phyloP scores from a whole-genome alignment of 2,113 vertebrate genomes.

The Charadrius vociferus region DNA sequence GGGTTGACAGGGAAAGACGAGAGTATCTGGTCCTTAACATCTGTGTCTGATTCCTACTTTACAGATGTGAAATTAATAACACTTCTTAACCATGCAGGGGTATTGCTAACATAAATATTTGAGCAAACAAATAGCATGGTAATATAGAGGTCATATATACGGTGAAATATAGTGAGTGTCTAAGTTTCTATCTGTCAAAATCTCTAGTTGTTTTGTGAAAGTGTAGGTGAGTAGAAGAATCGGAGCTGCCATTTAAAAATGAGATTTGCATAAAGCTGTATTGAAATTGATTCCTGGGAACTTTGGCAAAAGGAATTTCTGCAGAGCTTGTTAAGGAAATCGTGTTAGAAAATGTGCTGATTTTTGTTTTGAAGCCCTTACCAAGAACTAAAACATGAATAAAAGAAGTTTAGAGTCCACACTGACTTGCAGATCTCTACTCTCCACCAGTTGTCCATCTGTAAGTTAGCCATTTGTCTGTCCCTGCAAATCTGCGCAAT shows the following conservation, averaged over 20 bases:
- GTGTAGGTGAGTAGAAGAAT: not conserved
- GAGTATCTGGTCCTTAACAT: not conserved
- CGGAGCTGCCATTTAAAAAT: not conserved
- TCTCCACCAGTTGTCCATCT: not conserved
- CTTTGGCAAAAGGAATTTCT: not conserved
- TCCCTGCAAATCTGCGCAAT: not conserved
- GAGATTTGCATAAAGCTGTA: not conserved
- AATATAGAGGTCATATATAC: not conserved
- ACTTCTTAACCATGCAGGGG: not conserved
- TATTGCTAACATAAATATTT: not conserved
- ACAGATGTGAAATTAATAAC: not conserved
- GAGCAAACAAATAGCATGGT: not conserved
- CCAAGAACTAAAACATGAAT: not conserved
- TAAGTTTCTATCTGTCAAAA: not conserved
- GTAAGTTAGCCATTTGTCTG: not conserved
- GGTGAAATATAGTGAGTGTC: not conserved
- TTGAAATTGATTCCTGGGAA: not conserved
- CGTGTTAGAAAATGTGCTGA: not conserved
- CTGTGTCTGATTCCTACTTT: not conserved
- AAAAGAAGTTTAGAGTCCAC: not conserved
- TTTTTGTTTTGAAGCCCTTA: not conserved
- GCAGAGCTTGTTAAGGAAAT: not conserved
- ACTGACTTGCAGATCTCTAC: not conserved
- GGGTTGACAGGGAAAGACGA: not conserved
- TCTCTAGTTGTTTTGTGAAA: not conserved